A percentile compares a stretch with the other conserved stretches of the same genome.
phyloP scores from a whole-genome alignment of 2,113 vertebrate species.

The Fulica atra region DNA sequence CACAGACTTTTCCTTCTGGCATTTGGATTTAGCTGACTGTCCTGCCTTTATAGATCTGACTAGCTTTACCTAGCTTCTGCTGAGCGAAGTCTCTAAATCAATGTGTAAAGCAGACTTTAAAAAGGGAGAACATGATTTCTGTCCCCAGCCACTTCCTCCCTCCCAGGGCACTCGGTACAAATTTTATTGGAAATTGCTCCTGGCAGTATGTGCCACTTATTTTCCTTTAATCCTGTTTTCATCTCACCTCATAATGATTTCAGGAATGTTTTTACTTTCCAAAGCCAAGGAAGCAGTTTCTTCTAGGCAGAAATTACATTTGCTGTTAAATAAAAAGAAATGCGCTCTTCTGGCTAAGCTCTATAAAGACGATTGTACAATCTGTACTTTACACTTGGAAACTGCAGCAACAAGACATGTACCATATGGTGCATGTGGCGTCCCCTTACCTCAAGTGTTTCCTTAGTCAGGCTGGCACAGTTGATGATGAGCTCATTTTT shows the following conservation, averaged over 20 bases:
- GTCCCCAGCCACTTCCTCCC: background rate
- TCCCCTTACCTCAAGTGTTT: slow-evolving; percentile 14
- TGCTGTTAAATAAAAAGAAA: slow-evolving; percentile 54
- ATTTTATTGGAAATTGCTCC: background rate
- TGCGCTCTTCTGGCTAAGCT: background rate
- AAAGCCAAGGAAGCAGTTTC: slow-evolving; percentile 42
- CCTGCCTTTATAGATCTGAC: background rate
- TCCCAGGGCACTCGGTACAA: background rate
- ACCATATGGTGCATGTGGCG: slow-evolving; percentile 29
- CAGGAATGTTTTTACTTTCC: slow-evolving; percentile 53
- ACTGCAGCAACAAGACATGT: background rate
- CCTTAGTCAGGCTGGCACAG: background rate
- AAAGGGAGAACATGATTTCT: background rate
- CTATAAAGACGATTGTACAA: background rate
- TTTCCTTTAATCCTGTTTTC: slow-evolving; percentile 53
- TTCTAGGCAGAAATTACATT: background rate
- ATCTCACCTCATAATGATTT: slow-evolving; percentile 46
- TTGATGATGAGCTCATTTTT: background rate
- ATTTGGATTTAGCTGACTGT: background rate
- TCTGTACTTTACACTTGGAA: background rate
- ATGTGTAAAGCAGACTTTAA: background rate
- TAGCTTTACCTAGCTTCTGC: background rate
- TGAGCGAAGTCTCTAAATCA: background rate
- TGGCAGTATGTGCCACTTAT: slow-evolving; percentile 1
- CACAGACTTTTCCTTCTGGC: background rate